Evolutionary conservation across 2,888 invertebrate genomes (phyloP), one percentile per base, ranked within the genome.

Genomic region (Tillus elongatus): DNA sequence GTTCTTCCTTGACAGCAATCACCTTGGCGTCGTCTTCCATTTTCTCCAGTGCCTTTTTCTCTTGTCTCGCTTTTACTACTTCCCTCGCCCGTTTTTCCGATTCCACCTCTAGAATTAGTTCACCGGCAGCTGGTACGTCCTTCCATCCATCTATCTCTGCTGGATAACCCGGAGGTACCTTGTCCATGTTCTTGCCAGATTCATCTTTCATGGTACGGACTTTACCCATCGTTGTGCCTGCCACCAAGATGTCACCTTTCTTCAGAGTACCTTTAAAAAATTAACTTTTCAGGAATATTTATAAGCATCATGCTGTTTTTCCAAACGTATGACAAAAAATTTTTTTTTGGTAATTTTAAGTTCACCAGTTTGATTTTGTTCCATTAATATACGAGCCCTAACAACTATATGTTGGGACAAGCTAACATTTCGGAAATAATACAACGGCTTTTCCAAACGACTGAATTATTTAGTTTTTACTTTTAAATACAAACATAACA

Each of bases 71-170:
- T 44, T 48, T 53, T 33, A 61, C 49, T 8, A 61, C 63, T 24
- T 51, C 51, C 39, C 54, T 51, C n/a, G 63, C 66, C 33, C 45
- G 47, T 40, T 52, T 57, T 46, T 64, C 64, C 3, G 51, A 50
- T 41, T 60, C 74, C 2, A 92, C 90, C 69, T 96, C 82, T 3
- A 92, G 64, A 19, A 96, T 79, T 35, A 76, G 69, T 49, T 95
- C 92, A 0, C 98, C 98, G 8, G 93, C 88, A 0, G 79, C 61
- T 0, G 97, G 97, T 45, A 96, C 57, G 45, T 83, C 82, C 45
- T 78, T 75, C 97, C 97, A 98, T 2, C 97, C 97, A 33, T 85
- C 73, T 33, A 95, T 79, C 58, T 87, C 83, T 0, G 82, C 88
- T 0, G 95, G 87, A 2, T 77, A 77, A 1, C 87, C 76, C 0